phyloP scores from a whole-genome alignment of 2,113 vertebrate species.

The Caloenas nicobarica region DNA sequence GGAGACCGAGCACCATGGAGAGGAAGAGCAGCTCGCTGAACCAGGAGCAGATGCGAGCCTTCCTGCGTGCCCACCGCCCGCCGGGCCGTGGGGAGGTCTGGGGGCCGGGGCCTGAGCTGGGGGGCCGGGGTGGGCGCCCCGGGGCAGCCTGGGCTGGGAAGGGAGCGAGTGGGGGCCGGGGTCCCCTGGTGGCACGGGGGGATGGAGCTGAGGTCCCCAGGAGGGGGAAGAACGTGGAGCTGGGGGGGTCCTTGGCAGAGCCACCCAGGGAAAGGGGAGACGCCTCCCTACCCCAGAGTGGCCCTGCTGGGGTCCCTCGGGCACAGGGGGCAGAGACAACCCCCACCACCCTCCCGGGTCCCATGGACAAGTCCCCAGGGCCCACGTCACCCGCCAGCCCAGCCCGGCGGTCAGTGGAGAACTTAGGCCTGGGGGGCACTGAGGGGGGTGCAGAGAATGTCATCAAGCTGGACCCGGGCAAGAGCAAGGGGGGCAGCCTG shows the following conservation, averaged over 20 bases:
- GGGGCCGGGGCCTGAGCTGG: neutral
- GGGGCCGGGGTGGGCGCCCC: neutral
- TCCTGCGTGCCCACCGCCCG: neutral
- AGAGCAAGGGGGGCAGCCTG: constrained; percentile 78
- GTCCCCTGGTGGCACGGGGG: constrained; percentile 51
- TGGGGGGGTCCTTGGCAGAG: neutral
- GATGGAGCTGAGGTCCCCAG: neutral
- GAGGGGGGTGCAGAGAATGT: neutral
- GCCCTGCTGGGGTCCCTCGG: neutral
- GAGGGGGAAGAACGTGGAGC: neutral
- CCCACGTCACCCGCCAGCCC: neutral
- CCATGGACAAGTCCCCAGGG: neutral
- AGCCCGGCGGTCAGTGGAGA: neutral
- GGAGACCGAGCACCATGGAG: neutral
- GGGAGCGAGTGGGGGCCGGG: neutral
- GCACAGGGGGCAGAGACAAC: neutral
- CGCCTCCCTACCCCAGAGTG: fast-evolving
- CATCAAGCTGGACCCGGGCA: constrained; percentile 72
- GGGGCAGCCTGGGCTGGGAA: neutral
- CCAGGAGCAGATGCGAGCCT: constrained; percentile 67
- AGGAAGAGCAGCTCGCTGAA: constrained; percentile 65
- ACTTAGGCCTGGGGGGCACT: neutral
- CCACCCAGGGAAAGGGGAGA: neutral
- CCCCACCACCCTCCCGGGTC: fast-evolving
- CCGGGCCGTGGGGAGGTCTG: neutral